A percentile compares a stretch with the other conserved stretches of the same genome.
Conservation (phyloP, 1,140 invertebrate species). For the Calephelis virginiensis region DNA sequence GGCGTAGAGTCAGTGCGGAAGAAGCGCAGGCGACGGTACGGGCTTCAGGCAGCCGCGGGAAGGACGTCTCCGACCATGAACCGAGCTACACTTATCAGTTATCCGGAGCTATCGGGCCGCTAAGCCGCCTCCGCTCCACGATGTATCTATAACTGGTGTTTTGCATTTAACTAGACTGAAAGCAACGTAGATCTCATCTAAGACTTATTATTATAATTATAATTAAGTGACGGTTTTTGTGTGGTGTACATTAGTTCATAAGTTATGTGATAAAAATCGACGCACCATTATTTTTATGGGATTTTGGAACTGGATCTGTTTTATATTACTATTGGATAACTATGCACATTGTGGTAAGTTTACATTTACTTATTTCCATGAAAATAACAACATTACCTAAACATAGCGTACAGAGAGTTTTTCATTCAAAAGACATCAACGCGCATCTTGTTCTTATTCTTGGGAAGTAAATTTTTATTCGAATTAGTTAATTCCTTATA, state of each 20-base stretch:
- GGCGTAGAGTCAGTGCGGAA: slow-evolving; percentile 55
- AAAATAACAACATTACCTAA: slow-evolving; percentile 18
- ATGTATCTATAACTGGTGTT: slow-evolving; percentile 53
- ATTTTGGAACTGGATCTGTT: slow-evolving; percentile 59
- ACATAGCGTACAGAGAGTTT: slow-evolving; percentile 24
- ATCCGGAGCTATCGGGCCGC: slow-evolving; percentile 64
- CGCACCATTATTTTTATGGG: slow-evolving; percentile 16
- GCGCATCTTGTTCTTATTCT: slow-evolving; percentile 40
- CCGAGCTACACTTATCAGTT: slow-evolving; percentile 70
- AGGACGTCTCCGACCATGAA: slow-evolving; percentile 70
- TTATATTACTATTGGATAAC: slow-evolving; percentile 40
- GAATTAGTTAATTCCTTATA: neutral
- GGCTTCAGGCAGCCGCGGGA: slow-evolving; percentile 52
- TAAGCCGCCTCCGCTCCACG: slow-evolving; percentile 55
- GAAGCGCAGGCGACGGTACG: slow-evolving; percentile 59
- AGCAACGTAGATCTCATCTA: slow-evolving; percentile 73
- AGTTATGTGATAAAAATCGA: slow-evolving; percentile 55
- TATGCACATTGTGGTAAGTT: slow-evolving; percentile 42
- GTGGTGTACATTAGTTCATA: slow-evolving; percentile 60
- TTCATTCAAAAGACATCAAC: slow-evolving; percentile 70
- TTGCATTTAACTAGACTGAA: slow-evolving; percentile 55
- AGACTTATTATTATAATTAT: slow-evolving; percentile 71
- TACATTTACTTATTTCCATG: slow-evolving; percentile 19
- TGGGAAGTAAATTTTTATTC: neutral
- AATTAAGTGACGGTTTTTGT: slow-evolving; percentile 67